A percentile compares a stretch with the other conserved stretches of the same genome.
Evolutionary conservation across 1,140 invertebrate genomes (phyloP).

Genomic region (Littorina saxatilis): DNA sequence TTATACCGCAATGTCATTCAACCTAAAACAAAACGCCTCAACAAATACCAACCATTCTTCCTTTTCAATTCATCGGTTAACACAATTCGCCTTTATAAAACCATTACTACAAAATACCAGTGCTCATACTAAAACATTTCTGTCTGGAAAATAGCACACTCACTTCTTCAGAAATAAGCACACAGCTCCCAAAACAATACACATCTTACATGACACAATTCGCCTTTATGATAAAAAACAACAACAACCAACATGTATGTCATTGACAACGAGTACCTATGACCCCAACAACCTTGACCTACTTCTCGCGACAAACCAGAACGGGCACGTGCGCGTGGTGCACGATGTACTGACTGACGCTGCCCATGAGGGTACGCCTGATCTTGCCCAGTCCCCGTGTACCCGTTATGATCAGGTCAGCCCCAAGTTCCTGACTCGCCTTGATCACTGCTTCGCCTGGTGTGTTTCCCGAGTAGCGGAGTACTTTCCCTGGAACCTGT

Average conservation of each 20-base stretch:
- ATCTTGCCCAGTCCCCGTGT: constrained; percentile 41
- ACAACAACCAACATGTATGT: not conserved
- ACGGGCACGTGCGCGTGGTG: constrained; percentile 44
- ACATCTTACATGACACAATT: not conserved
- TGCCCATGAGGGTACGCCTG: constrained; percentile 36
- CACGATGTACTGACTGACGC: constrained; percentile 42
- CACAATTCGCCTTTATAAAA: too few relatives aligned
- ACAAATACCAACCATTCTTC: too few relatives aligned
- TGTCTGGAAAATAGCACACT: not conserved
- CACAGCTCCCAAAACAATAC: not conserved
- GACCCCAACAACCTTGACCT: not conserved
- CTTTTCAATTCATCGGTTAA: too few relatives aligned
- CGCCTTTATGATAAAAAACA: not conserved
- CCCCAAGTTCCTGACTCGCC: constrained; percentile 8
- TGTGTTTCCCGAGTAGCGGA: not conserved
- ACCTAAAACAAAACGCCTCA: too few relatives aligned
- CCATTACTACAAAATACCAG: too few relatives aligned
- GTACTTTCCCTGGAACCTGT: constrained; percentile 18
- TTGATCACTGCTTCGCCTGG: constrained; percentile 37
- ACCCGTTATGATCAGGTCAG: constrained; percentile 34
- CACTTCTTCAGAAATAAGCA: not conserved
- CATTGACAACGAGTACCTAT: not conserved
- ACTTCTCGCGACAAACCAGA: constrained; percentile 40
- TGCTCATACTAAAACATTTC: not conserved
- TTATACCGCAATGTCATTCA: too few relatives aligned